Conservation (phyloP, 2,888 invertebrate genomes). For the Chrysotoxum bicinctum region DNA sequence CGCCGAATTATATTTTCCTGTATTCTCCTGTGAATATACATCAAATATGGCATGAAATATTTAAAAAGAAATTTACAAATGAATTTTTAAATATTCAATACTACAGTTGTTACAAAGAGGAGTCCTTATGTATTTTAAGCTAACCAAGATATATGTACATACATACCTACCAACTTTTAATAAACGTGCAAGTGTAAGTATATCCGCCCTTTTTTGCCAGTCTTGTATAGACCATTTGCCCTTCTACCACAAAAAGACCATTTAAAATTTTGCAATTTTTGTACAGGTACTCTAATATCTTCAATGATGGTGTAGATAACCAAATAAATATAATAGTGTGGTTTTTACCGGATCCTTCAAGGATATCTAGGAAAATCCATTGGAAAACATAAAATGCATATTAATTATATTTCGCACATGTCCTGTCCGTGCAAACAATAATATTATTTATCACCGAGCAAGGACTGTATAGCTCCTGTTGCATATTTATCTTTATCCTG, state of each 20-base stretch:
- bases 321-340: neutral
- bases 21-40: neutral
- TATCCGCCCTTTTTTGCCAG: neutral
- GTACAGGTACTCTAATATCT: neutral
- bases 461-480: neutral
- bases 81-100: neutral
- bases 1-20: neutral
- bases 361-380: constrained; percentile 26
- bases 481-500: constrained; percentile 2
- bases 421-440: constrained; percentile 14
- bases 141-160: too few species aligned
- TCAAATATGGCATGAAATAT: neutral
- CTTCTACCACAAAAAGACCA: neutral
- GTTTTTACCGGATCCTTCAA: constrained; percentile 25
- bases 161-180: too few species aligned
- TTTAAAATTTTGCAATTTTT: neutral
- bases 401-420: constrained; percentile 55
- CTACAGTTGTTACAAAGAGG: too few species aligned
- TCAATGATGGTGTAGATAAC: neutral
- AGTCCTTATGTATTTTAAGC: neutral
- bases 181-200: too few species aligned
- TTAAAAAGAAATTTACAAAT: neutral
- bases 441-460: constrained; percentile 32
- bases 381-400: constrained; percentile 30
- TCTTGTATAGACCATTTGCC: neutral